A percentile compares a stretch with the other conserved stretches of the same genome.
Evolutionary conservation across 1,140 invertebrate genomes (phyloP).

Genomic region (Drosophila tristis): DNA sequence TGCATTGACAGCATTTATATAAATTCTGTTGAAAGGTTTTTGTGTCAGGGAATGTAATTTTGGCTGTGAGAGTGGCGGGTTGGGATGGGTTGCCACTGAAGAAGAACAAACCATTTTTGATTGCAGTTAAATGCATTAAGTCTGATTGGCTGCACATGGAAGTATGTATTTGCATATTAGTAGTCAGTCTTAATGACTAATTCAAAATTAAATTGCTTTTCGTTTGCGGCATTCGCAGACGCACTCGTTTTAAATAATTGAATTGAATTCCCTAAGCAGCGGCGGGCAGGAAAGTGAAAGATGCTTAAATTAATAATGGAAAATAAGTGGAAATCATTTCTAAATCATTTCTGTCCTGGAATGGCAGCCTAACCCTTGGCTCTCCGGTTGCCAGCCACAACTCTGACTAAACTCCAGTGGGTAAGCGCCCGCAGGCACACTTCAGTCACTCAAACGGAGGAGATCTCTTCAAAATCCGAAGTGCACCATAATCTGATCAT

Average conservation of each 20-base stretch:
- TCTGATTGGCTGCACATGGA: slow-evolving; percentile 53
- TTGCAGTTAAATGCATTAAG: slow-evolving; percentile 78
- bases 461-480: slow-evolving; percentile 52
- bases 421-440: slow-evolving; percentile 23
- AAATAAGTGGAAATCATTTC: slow-evolving; percentile 27
- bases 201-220: slow-evolving; percentile 51
- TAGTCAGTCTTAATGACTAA: slow-evolving; percentile 37
- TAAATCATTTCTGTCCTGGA: slow-evolving; percentile 1
- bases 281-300: slow-evolving; percentile 5
- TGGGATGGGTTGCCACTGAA: slow-evolving; percentile 4
- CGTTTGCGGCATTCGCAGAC: slow-evolving; percentile 19
- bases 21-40: slow-evolving; percentile 53
- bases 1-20: slow-evolving; percentile 55
- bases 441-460: slow-evolving; percentile 12
- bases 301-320: slow-evolving; percentile 21
- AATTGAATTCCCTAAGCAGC: slow-evolving; percentile 18
- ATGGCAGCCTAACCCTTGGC: no score
- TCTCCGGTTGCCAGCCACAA: not conserved
- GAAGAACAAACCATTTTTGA: slow-evolving; percentile 59
- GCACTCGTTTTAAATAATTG: slow-evolving; percentile 32
- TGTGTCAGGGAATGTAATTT: slow-evolving; percentile 7
- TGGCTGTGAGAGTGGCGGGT: no score
- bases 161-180: slow-evolving; percentile 13
- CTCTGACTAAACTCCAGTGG: not conserved
- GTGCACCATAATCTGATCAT: slow-evolving; percentile 72